Evolutionary conservation across 2,888 invertebrate genomes (phyloP), one percentile per base, ranked within the genome.

Genomic region (Perdita meconis): DNA sequence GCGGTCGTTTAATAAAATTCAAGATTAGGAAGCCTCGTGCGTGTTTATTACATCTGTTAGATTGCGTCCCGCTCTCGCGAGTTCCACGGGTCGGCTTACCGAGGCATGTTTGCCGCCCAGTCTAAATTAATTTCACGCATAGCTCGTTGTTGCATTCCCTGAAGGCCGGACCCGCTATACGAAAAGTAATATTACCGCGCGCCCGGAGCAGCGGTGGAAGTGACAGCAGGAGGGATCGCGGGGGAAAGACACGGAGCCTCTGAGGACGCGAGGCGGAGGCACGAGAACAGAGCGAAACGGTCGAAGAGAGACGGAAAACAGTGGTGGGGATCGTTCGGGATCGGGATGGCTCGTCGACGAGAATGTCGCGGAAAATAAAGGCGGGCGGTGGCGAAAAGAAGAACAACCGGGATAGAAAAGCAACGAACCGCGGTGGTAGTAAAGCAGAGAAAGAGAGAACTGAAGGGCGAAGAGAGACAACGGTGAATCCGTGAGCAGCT

Each of bases 71-170:
- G 30, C 42, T 40, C 26, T 57, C 66, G 44, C 74, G 56, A 80
- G 59, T 65, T 72, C 63, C 30, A 2, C 34, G 56, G 56, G 34
- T 69, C 67, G 75, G 65, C 67, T 74, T 78, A 78, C 73, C 82
- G 73, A 76, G 64, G 80, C 71, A 74, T 76, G 76, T 78, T 72
- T 70, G 82, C 68, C 69, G 66, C 76, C n/a, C 61, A 57, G 81
- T 74, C 72, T 67, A 82, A 84, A 84, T 84, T 84, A 84, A 84
- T 84, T 84, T 83, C 78, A 74, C 79, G 74, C 83, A 63, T 63
- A 72, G 73, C 81, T 79, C 74, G 82, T 78, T 81, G 84, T 84
- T 83, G 81, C 84, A 81, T 82, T 84, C 84, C 78, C 76, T 40
- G 51, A 66, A 69, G 84, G 61, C 57, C 64, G 68, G 74, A 69